Base-by-base conservation (phyloP, 2,797 vertebrate species). In the Capromys pilorides region DNA sequence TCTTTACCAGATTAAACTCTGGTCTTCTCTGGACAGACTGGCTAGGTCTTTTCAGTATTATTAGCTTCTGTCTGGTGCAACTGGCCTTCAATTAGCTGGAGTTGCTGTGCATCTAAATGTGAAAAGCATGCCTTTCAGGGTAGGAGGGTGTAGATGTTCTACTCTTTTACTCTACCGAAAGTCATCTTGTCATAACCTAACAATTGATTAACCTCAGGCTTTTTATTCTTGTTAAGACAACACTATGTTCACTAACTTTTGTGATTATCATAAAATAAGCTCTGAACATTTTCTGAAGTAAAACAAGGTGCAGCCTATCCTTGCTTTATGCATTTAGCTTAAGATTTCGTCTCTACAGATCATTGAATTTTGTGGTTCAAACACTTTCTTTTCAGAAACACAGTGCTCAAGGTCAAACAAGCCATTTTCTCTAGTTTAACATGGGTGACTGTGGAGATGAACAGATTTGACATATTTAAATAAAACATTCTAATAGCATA, bases 401-500 rank as follows among this genome's bases (percentile, higher is more conserved):
- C 67, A 36, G 86, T 69, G 64, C 95, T 97, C 98, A 98, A 98
- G 98, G 98, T 98, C 98, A 98, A 97, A 97, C 89, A 97, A 97
- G 95, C 97, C 96, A 98, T 98, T 98, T 98, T 96, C 97, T 98
- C 97, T 95, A 97, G 97, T 98, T 98, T 98, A 98, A 98, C 96
- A 88, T 83, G 96, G 97, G 96, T 97, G 21, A 97, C 86, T 97
- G 96, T 98, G 93, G 97, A 96, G 97, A 98, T 97, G 98, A 98
- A 98, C 98, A 97, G 97, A 98, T 98, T 94, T 98, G 97, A 98
- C 97, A 97, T 98, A 97, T 98, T 98, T 99, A 98, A 99, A 99
- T 98, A 98, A 99, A 99, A 98, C 98, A 98, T 98, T 97, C 98
- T 98, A 97, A 98, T 98, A 98, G 98, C 97, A 94, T 98, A 98